Evolutionary conservation across 2,797 vertebrate genomes (phyloP).

Genomic region (Artibeus lituratus): DNA sequence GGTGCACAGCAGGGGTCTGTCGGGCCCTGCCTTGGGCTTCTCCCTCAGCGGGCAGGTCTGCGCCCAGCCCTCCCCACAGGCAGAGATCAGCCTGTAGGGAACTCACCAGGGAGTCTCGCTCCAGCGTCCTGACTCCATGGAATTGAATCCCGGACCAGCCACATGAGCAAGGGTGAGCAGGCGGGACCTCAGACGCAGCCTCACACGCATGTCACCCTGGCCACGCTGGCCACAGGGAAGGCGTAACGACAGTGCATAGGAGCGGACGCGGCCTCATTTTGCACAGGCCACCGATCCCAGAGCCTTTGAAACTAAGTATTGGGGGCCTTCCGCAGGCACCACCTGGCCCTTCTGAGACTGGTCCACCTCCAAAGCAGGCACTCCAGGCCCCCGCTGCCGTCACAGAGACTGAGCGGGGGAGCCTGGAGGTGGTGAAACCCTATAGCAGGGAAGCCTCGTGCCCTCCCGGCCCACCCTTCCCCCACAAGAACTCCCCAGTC

Average conservation of each 20-base stretch:
- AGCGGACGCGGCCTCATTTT: slow-evolving; percentile 25
- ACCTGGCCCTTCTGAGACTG: neutral
- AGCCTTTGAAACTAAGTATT: slow-evolving; percentile 57
- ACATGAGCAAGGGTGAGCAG: slow-evolving; percentile 48
- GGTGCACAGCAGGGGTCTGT: neutral
- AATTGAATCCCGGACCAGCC: slow-evolving; percentile 55
- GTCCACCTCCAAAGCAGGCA: neutral
- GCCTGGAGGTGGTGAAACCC: too few relatives aligned
- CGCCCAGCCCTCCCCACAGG: neutral
- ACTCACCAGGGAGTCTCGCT: neutral
- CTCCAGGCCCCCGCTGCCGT: neutral
- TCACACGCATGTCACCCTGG: neutral
- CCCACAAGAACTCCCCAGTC: neutral
- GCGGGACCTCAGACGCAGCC: neutral
- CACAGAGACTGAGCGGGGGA: neutral
- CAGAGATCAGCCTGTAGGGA: neutral
- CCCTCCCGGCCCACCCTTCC: neutral
- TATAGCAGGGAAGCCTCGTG: neutral
- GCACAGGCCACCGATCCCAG: slow-evolving; percentile 24
- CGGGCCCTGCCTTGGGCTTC: neutral
- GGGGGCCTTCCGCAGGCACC: neutral
- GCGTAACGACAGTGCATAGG: neutral
- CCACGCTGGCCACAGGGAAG: neutral
- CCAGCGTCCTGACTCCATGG: slow-evolving; percentile 1
- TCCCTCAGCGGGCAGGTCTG: neutral